These are phyloP conservation scores for Helicoverpa assulta DNA, from an alignment of 2,888 invertebrate species.

Conservation along the genomic window DNA sequence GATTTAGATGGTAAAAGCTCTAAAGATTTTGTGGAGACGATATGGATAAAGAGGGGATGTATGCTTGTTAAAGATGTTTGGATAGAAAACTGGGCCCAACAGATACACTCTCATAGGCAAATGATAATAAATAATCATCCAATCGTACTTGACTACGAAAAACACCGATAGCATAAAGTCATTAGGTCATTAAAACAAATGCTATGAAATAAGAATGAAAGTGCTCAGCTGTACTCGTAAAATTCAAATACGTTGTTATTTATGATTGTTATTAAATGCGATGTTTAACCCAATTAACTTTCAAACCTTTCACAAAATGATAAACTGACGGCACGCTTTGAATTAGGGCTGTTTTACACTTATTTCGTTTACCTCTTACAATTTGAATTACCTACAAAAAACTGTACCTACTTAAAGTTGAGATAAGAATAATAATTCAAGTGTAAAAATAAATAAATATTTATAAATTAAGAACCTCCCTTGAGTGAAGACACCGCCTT, in stretches of 20 bases:
- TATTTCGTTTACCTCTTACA: neutral
- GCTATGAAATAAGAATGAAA: too few species aligned
- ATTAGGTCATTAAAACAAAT: too few species aligned
- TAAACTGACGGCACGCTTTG: constrained; percentile 38
- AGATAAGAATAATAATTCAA: too few species aligned
- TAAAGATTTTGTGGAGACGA: neutral
- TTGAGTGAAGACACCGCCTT: constrained; percentile 18
- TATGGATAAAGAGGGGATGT: too few species aligned
- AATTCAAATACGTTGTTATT: constrained; percentile 19
- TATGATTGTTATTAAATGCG: constrained; percentile 27
- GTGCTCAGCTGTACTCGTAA: constrained; percentile 3
- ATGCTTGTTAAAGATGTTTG: too few species aligned
- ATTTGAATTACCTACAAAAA: neutral
- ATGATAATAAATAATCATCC: too few species aligned
- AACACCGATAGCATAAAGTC: too few species aligned
- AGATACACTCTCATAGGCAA: too few species aligned
- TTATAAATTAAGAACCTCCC: too few species aligned
- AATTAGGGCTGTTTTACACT: constrained; percentile 1
- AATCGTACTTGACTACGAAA: too few species aligned
- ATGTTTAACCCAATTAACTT: constrained; percentile 42
- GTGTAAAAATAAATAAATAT: too few species aligned
- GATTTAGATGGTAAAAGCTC: constrained; percentile 12
- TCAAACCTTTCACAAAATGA: constrained; percentile 41
- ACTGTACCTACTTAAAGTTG: neutral
- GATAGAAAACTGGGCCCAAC: too few species aligned